A percentile compares a stretch with the other conserved stretches of the same genome.
Conservation (phyloP, 2,888 invertebrate genomes). For the Stegana nigrithorax region DNA sequence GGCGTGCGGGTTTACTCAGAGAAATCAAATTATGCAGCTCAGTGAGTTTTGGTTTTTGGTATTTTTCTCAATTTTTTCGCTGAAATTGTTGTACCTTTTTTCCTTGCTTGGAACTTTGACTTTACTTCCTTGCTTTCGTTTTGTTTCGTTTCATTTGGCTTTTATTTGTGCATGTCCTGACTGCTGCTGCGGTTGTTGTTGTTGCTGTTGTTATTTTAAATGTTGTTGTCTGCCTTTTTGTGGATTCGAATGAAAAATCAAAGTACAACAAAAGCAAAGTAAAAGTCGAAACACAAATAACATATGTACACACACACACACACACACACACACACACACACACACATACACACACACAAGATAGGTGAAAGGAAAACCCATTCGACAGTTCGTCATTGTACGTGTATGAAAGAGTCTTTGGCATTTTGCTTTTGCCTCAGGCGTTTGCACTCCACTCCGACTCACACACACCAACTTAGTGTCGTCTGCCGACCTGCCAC, state of each 20-base stretch:
- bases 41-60: constrained; percentile 63
- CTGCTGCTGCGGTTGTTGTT: no score
- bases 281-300: constrained; percentile 44
- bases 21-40: constrained; percentile 66
- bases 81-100: no score
- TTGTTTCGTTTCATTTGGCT: not conserved
- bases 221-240: not conserved
- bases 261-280: constrained; percentile 26
- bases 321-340: not conserved
- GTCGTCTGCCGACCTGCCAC: no score
- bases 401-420: not conserved
- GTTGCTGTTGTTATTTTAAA: not conserved
- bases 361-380: constrained; percentile 5
- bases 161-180: not conserved
- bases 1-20: constrained; percentile 18
- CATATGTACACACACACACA: not conserved
- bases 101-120: constrained; percentile 31
- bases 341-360: not conserved
- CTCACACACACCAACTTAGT: no score
- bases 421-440: not conserved
- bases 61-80: constrained; percentile 43
- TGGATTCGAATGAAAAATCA: constrained; percentile 39
- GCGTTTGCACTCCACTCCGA: not conserved
- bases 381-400: not conserved
- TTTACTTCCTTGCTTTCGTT: not conserved